Evolutionary conservation across 2,797 vertebrate species (phyloP).

Genomic region (Neosilurus mollespiculum): DNA sequence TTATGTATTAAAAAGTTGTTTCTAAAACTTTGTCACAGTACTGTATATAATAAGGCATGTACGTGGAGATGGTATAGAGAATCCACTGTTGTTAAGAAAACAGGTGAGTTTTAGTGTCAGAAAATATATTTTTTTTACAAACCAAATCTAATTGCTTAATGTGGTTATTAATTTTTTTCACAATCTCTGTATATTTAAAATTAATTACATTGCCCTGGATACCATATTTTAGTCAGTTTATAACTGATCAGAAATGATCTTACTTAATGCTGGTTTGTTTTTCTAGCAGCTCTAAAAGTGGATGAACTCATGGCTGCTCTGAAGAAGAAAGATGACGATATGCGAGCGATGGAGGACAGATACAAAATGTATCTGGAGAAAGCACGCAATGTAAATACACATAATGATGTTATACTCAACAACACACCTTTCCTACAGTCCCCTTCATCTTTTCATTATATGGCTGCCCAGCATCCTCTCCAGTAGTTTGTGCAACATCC

Average conservation of each 20-base stretch:
- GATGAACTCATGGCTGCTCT: slow-evolving; percentile 90
- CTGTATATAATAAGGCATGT: neutral
- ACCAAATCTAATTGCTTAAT: neutral
- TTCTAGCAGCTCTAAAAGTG: slow-evolving; percentile 80
- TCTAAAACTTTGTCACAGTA: neutral
- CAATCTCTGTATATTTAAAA: neutral
- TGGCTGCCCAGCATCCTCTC: no score
- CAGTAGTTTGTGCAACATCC: neutral
- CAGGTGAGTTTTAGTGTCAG: neutral
- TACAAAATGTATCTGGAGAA: slow-evolving; percentile 99
- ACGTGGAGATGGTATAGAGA: neutral
- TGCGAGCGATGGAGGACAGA: slow-evolving; percentile 97
- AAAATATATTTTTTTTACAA: neutral
- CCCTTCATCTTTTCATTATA: neutral
- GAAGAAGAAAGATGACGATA: slow-evolving; percentile 97
- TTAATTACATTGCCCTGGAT: neutral
- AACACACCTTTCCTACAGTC: neutral
- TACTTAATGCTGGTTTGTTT: neutral
- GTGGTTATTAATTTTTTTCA: neutral
- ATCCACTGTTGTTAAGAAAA: neutral
- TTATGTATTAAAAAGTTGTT: no score
- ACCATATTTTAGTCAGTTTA: neutral
- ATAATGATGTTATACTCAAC: neutral
- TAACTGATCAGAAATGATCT: neutral
- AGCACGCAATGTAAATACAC: slow-evolving; percentile 85